phyloP scores from a whole-genome alignment of 2,113 vertebrate species.

The Poeciliopsis retropinna region DNA sequence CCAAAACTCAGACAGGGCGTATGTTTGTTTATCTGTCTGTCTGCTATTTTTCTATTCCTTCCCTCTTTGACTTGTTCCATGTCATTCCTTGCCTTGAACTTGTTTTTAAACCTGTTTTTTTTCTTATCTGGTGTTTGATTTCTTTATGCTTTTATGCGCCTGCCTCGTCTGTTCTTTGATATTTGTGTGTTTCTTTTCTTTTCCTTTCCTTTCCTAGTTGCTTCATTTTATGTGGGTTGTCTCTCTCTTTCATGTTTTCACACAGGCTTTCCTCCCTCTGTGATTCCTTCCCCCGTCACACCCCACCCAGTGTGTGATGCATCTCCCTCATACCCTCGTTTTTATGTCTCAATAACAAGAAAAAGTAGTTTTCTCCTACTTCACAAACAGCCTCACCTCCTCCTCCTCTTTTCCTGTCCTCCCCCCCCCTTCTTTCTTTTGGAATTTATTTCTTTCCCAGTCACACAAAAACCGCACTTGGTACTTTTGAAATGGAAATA shows the following conservation, averaged over 20 bases:
- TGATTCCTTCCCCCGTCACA: conserved; percentile 9
- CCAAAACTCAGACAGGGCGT: conserved; percentile 65
- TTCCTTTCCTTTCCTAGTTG: conserved; percentile 14
- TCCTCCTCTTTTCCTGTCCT: not conserved
- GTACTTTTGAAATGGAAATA: conserved; percentile 77
- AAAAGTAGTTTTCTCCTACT: conserved; percentile 26
- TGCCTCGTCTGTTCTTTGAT: not conserved
- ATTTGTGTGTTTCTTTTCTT: not conserved
- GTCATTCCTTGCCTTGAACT: conserved; percentile 30
- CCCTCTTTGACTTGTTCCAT: conserved; percentile 11
- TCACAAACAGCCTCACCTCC: conserved; percentile 6
- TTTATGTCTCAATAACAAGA: conserved; percentile 29
- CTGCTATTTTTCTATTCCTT: conserved; percentile 46
- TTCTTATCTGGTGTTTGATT: conserved; percentile 14
- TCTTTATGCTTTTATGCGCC: not conserved
- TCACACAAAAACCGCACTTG: conserved; percentile 56
- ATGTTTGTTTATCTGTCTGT: conserved; percentile 70
- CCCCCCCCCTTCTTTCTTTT: conserved; percentile 2
- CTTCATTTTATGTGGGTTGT: conserved; percentile 13
- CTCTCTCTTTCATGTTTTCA: conserved; percentile 16
- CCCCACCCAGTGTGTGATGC: conserved; percentile 1
- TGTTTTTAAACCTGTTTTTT: conserved; percentile 22
- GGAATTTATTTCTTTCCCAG: conserved; percentile 48
- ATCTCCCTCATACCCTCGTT: conserved; percentile 17
- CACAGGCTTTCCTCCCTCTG: conserved; percentile 6